Conservation (phyloP, 2,113 vertebrate species). For the Syrmaticus mikado region DNA sequence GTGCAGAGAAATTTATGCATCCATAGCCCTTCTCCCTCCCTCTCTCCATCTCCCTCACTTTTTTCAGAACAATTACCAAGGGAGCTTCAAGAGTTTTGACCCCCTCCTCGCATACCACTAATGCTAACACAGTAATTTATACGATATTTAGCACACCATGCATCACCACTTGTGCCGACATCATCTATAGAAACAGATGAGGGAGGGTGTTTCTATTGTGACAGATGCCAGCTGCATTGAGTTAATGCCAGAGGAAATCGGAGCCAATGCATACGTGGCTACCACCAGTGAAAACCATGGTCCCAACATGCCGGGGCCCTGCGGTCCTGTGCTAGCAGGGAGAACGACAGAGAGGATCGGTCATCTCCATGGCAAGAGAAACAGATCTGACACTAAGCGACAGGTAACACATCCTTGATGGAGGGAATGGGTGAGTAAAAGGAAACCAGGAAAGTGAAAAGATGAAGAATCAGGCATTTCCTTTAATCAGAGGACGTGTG, state of each 20-base stretch:
- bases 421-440: slow-evolving; percentile 72
- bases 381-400: slow-evolving; percentile 77
- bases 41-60: slow-evolving; percentile 55
- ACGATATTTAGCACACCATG: slow-evolving; percentile 91
- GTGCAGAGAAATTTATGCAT: slow-evolving; percentile 57
- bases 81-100: slow-evolving; percentile 73
- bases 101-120: slow-evolving; percentile 92
- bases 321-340: slow-evolving; percentile 68
- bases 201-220: slow-evolving; percentile 85
- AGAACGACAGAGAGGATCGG: slow-evolving; percentile 70
- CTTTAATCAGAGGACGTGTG: slow-evolving; percentile 35
- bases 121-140: slow-evolving; percentile 87
- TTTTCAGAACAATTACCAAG: slow-evolving; percentile 58
- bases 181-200: slow-evolving; percentile 89
- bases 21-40: slow-evolving; percentile 53
- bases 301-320: slow-evolving; percentile 81
- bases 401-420: slow-evolving; percentile 78
- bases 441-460: slow-evolving; percentile 81
- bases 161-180: slow-evolving; percentile 88
- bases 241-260: slow-evolving; percentile 83
- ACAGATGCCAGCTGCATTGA: slow-evolving; percentile 91
- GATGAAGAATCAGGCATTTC: slow-evolving; percentile 88
- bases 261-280: slow-evolving; percentile 81
- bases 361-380: slow-evolving; percentile 70
- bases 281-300: slow-evolving; percentile 69